Conservation (phyloP, 2,797 vertebrate genomes). For the Trematomus bernacchii region DNA sequence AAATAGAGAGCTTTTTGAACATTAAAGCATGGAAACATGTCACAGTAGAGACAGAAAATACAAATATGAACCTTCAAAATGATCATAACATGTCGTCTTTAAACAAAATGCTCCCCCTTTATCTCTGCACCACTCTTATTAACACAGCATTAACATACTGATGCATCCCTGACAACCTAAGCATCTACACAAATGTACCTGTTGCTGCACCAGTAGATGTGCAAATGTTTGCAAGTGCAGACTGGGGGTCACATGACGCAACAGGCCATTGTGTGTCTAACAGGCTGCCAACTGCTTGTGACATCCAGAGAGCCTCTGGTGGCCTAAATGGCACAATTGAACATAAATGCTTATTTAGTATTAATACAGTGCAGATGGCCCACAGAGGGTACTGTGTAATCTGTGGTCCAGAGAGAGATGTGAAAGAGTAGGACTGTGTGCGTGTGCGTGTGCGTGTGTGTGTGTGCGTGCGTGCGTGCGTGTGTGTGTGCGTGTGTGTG, state of each 20-base stretch:
- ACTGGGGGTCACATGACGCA: background rate
- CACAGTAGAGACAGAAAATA: too few species aligned
- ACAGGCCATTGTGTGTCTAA: conserved; percentile 1
- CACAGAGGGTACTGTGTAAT: conserved; percentile 63
- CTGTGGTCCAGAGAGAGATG: conserved; percentile 45
- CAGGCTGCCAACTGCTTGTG: conserved; percentile 15
- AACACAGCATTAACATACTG: background rate
- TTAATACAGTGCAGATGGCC: conserved; percentile 74
- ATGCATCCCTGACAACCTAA: background rate
- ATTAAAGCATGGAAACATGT: too few species aligned
- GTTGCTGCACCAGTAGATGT: background rate
- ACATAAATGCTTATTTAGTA: conserved; percentile 59
- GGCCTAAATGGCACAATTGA: conserved; percentile 58
- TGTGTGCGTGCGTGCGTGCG: conserved; percentile 16
- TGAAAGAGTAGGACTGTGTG: conserved; percentile 9
- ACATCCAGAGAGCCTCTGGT: conserved; percentile 23
- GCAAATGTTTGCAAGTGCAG: background rate
- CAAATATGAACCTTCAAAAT: too few species aligned
- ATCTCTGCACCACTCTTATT: background rate
- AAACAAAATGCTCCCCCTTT: background rate
- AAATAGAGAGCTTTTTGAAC: too few species aligned
- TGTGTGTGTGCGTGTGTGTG: background rate
- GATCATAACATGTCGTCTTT: too few species aligned
- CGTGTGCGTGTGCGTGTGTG: conserved; percentile 15
- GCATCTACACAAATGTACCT: background rate